These are phyloP conservation scores for Xestoiulus laeticollis DNA, from an alignment of 2,888 invertebrate species.

Conservation along the genomic window DNA sequence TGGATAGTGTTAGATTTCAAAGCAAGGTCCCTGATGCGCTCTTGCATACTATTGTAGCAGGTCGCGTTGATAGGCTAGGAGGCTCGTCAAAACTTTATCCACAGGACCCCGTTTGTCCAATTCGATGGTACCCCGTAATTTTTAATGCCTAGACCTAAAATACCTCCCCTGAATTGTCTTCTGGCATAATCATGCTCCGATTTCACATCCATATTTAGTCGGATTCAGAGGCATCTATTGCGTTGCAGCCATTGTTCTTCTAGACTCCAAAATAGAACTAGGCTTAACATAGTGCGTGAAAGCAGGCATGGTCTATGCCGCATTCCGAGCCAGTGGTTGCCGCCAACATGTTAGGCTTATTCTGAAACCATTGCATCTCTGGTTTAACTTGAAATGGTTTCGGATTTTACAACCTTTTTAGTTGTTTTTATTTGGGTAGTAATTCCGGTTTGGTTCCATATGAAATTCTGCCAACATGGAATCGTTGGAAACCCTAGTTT, in stretches of 20 bases:
- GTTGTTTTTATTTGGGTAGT: neutral
- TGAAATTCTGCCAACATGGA: neutral
- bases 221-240: neutral
- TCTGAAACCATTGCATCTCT: neutral
- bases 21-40: slow-evolving; percentile 39
- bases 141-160: neutral
- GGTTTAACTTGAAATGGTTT: neutral
- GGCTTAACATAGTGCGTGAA: neutral
- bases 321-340: slow-evolving; percentile 14
- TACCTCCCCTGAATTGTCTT: slow-evolving; percentile 21
- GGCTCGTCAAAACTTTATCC: slow-evolving; percentile 35
- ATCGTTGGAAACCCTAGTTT: neutral
- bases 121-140: slow-evolving; percentile 40
- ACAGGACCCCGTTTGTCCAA: slow-evolving; percentile 27
- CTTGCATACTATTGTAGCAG: slow-evolving; percentile 43
- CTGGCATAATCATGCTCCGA: neutral
- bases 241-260: neutral
- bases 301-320: neutral
- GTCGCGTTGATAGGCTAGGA: slow-evolving; percentile 47
- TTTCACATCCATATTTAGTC: neutral
- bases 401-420: neutral
- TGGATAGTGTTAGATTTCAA: slow-evolving; percentile 13
- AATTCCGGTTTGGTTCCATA: neutral
- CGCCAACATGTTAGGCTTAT: neutral
- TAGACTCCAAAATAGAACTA: slow-evolving; percentile 24